Base-by-base conservation (phyloP, 2,888 invertebrate genomes). In the Tenodera sinensis region DNA sequence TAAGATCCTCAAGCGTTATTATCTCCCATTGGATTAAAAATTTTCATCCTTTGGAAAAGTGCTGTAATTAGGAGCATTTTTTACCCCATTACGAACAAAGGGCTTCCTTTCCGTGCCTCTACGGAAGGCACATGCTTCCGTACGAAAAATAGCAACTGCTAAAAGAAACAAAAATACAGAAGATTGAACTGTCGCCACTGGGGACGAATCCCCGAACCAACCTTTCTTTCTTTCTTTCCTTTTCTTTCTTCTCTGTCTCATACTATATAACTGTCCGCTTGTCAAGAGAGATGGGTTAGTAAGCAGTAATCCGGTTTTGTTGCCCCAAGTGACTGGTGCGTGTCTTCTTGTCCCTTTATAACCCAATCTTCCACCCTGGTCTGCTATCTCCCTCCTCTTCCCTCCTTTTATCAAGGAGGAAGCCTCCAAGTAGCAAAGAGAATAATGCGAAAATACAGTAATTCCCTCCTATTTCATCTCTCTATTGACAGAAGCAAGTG, bases 301-400 rank as follows among this genome's bases (percentile, higher is more conserved):
- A 84, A 84, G 84, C 42, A 84, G 84, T 34, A 84, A 84, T 84
- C 84, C 30, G 84, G 84, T 84, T 84, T 34, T 84, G 84, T 84
- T 34, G 84, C 42, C 84, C 34, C 84, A 84, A 84, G 84, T 34
- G 84, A 84, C 84, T 84, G 54, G 20, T 20, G 42, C 30, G 84
- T 84, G 84, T 84, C 34, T 83, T 83, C 34, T 84, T 25, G 84
- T 20, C 84, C 84, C 4, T 84, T 84, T 84, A 84, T 84, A 34
- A 84, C 84, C 34, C 42, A 84, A 84, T 84, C 84, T 42, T 42
- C 84, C 34, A 84, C 34, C 84, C 84, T 71, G 54, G 54, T 71
- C 54, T 71, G 3, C 54, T 54, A 0, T 54, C 20, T 20, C 3
- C 2, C 7, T 20, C 14, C 25, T 34, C 34, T 42, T 1, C 84